Evolutionary conservation across 2,888 invertebrate genomes (phyloP).

Genomic region (Noctua fimbriata): DNA sequence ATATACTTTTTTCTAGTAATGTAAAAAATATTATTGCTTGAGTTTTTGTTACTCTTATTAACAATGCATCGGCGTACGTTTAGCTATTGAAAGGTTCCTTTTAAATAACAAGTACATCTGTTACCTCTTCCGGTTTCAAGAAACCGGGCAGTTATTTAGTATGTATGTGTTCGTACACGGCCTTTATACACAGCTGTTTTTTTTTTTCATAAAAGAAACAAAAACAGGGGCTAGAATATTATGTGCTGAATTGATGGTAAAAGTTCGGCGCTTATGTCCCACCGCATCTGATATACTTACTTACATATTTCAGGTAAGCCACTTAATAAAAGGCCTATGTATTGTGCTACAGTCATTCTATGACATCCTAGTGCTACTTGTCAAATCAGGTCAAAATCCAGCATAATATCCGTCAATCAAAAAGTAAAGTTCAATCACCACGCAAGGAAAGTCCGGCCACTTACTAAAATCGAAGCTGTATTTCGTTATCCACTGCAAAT

Average conservation of each 20-base stretch:
- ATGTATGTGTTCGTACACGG: not conserved
- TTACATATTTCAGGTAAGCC: not conserved
- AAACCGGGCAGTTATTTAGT: not conserved
- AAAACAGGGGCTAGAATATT: not conserved
- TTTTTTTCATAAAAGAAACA: not conserved
- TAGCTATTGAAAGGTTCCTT: not conserved
- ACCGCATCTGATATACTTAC: not conserved
- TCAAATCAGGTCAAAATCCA: not conserved
- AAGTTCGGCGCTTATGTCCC: not conserved
- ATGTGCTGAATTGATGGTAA: not conserved
- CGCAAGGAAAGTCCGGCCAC: constrained; percentile 11
- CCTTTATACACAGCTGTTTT: not conserved
- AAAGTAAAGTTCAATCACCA: not conserved
- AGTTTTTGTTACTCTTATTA: constrained; percentile 28
- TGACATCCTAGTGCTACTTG: not conserved
- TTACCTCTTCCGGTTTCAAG: constrained; percentile 22
- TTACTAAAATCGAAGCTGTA: constrained; percentile 19
- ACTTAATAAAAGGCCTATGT: not conserved
- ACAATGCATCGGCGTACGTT: constrained; percentile 24
- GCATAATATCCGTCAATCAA: not conserved
- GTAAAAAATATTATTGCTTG: constrained; percentile 40
- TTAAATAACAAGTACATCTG: constrained; percentile 12
- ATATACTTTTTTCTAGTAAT: constrained; percentile 23
- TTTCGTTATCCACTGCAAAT: constrained; percentile 42
- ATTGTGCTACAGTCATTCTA: not conserved